Evolutionary conservation across 2,797 vertebrate species (phyloP), one percentile per base, ranked within the genome.

Genomic region (Alca torda): DNA sequence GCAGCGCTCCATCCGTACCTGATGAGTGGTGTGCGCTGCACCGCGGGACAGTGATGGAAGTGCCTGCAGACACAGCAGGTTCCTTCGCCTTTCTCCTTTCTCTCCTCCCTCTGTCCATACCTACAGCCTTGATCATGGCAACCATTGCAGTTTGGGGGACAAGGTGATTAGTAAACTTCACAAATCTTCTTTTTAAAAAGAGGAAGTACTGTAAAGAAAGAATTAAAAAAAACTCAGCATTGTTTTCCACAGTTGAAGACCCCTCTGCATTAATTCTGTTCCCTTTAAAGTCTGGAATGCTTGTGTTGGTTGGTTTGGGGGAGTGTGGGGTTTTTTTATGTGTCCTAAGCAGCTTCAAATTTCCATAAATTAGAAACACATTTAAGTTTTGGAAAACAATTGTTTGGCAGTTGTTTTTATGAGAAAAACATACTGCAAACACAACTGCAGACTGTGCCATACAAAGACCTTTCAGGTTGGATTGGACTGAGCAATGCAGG

Each of bases 331-430:
- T 9, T 41, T 39, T 78, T 75, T 37, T 64, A 31, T 81, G 28
- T 74, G 65, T 54, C 50, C 35, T 56, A 63, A 95, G 57, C 59
- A 93, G 95, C 31, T 93, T 93, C 64, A 70, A 17, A 78, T 91
- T 88, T 95, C 57, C 45, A n/a, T 65, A 72, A 95, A 97, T 90
- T 68, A 57, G 92, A 94, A 96, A 90, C 88, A 93, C 80, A 84
- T 91, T 93, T 64, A 67, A 57, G 30, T 83, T 93, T 76, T 73
- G 72, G 64, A 80, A 96, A 96, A 89, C 77, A 86, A 65, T 81
- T 91, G 60, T 89, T 92, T 87, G 81, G 78, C 72, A 31, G 37
- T 65, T 82, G 50, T 67, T 88, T 94, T 91, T 84, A 76, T 4
- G 33, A 87, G 67, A 68, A 93, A 88, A 56, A 69, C 59, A 59